Evolutionary conservation across 2,888 invertebrate species (phyloP), one percentile per base, ranked within the genome.

Genomic region (Noctua comes): DNA sequence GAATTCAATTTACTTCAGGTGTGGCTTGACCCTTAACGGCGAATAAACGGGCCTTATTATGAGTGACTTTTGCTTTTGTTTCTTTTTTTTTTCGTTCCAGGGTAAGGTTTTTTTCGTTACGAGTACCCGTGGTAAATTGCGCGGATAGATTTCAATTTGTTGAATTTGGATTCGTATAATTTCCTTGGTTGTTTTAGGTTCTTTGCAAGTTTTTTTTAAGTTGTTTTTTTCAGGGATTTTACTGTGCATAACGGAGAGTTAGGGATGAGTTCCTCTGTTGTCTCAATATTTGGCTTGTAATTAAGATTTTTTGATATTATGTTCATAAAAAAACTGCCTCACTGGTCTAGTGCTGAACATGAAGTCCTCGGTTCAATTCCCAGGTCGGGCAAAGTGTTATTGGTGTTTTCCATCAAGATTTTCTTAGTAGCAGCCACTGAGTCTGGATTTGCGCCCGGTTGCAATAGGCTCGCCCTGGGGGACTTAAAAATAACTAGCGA

Each of bases 1-100:
- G 95, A 95, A 95, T 95, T 95, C 95, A 95, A 95, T 95, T 95
- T 94, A 94, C 94, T 95, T 91, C 95, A 95, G 95, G 95, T 95
- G 95, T 94, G 95, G 93, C 92, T 93, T 94, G 95, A 95, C 95
- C 95, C 95, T 95, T 95, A 95, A 93, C 95, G 92, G 93, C 91
- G 94, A 94, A 95, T 95, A 95, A 95, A 94, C 94, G 93, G 91
- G 91, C 91, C 92, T 93, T 94, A 95, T 95, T 95, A 94, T 91
- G 91, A 91, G 90, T 90, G 93, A 93, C 93, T 94, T 93, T 93
- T 92, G 91, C 90, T 92, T 93, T 94, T 94, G 92, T 94, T 93
- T 93, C 88, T 90, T 90, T 90, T 91, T 91, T 91, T 88, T 88
- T 36, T 81, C 62, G 75, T 82, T 80, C 80, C 57, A 43, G 81